phyloP scores from a whole-genome alignment of 2,888 invertebrate species.

The Phoenoteleia sp. region DNA sequence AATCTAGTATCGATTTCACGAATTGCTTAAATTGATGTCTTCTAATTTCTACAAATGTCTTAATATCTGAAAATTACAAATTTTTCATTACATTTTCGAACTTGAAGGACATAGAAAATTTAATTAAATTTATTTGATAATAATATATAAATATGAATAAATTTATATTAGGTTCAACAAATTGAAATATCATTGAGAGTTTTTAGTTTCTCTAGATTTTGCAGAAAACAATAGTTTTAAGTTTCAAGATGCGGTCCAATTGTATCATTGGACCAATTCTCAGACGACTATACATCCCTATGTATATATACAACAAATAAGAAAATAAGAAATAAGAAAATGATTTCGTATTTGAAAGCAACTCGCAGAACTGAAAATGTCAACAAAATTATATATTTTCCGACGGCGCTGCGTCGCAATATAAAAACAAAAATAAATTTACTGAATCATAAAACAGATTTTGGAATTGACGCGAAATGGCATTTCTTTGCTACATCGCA shows the following conservation, averaged over 20 bases:
- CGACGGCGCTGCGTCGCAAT: conserved; percentile 7
- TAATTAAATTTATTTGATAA: no score
- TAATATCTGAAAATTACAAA: no score
- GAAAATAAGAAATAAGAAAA: not conserved
- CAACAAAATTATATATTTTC: conserved; percentile 31
- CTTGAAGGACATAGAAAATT: no score
- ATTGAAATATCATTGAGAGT: no score
- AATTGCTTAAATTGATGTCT: no score
- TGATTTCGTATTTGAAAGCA: conserved; percentile 17
- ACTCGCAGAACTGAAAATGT: not conserved
- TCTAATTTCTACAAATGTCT: no score
- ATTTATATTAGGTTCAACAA: no score
- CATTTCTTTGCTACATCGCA: conserved; percentile 34
- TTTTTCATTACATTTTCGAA: no score
- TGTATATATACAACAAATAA: conserved; percentile 7
- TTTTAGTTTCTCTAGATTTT: conserved; percentile 36
- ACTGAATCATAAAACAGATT: conserved; percentile 2
- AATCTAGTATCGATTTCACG: no score
- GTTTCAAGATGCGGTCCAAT: conserved; percentile 37
- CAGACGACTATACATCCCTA: conserved; percentile 27
- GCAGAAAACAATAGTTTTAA: conserved; percentile 30
- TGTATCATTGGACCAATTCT: conserved; percentile 26
- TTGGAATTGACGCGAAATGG: no score
- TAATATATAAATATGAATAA: no score
- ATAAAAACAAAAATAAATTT: conserved; percentile 16